These are phyloP conservation scores for Buceros bicornis DNA, from an alignment of 2,797 vertebrate species.

Conservation along the genomic window DNA sequence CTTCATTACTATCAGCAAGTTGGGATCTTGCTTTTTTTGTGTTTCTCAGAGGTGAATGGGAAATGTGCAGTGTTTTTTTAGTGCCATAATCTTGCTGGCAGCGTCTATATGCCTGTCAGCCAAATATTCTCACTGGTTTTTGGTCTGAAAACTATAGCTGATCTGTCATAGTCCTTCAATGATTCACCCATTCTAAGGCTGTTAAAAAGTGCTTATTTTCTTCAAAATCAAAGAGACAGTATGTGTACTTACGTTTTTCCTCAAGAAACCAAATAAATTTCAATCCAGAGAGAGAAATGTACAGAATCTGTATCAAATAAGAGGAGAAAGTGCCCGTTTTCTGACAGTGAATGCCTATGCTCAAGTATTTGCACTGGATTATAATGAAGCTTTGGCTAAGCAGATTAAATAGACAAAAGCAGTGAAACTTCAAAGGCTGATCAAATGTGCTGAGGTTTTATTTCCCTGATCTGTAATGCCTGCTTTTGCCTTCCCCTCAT, in stretches of 20 bases:
- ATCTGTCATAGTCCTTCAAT: conserved; percentile 18
- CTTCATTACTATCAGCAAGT: background rate
- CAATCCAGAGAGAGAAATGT: background rate
- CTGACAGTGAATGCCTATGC: background rate
- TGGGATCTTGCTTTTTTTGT: background rate
- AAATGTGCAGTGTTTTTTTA: background rate
- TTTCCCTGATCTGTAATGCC: conserved; percentile 23
- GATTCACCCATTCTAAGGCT: background rate
- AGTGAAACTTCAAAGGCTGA: conserved; percentile 64
- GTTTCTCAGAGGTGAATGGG: background rate
- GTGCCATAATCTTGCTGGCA: background rate
- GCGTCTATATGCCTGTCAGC: background rate
- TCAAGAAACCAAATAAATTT: background rate
- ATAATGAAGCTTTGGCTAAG: conserved; percentile 73
- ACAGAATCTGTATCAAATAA: background rate
- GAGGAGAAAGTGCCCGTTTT: conserved; percentile 4
- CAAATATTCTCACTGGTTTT: background rate
- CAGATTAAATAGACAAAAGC: conserved; percentile 81
- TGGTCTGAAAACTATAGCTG: conserved; percentile 14
- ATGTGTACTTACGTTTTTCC: background rate
- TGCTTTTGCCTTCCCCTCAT: conserved; percentile 42
- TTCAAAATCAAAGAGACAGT: background rate
- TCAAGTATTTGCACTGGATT: conserved; percentile 74
- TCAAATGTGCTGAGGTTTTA: conserved; percentile 48
- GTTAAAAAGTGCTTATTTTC: background rate